Conservation (phyloP, 2,113 vertebrate genomes). For the Ochotona curzoniae region DNA sequence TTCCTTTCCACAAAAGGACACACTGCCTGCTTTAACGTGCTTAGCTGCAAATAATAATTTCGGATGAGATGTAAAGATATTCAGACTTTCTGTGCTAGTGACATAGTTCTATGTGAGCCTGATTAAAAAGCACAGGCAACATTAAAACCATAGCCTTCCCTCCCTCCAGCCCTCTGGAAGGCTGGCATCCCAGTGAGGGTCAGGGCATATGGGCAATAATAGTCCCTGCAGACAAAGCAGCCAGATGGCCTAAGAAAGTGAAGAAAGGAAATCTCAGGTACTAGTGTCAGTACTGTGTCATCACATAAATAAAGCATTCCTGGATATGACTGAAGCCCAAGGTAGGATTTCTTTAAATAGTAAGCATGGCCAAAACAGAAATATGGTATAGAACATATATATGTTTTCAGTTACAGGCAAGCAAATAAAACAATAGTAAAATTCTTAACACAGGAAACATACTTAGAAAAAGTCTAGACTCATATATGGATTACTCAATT, state of each 20-base stretch:
- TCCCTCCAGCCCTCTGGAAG: neutral
- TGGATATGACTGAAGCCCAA: neutral
- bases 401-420: neutral
- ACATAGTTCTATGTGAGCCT: constrained; percentile 43
- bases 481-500: neutral
- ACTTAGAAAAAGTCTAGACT: neutral
- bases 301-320: neutral
- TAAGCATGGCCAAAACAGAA: neutral
- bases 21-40: neutral
- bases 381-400: neutral
- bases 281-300: neutral
- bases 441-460: neutral
- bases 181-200: neutral
- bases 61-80: constrained; percentile 42
- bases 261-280: neutral
- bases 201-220: neutral
- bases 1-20: constrained; percentile 24
- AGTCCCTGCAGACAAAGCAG: neutral
- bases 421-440: neutral
- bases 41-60: constrained; percentile 31
- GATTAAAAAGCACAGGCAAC: constrained; percentile 32
- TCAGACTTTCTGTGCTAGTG: neutral
- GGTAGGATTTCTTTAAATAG: constrained; percentile 1
- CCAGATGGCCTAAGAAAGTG: neutral
- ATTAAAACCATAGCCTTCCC: neutral